Conservation (phyloP, 2,888 invertebrate species). For the Diarsia rubi region DNA sequence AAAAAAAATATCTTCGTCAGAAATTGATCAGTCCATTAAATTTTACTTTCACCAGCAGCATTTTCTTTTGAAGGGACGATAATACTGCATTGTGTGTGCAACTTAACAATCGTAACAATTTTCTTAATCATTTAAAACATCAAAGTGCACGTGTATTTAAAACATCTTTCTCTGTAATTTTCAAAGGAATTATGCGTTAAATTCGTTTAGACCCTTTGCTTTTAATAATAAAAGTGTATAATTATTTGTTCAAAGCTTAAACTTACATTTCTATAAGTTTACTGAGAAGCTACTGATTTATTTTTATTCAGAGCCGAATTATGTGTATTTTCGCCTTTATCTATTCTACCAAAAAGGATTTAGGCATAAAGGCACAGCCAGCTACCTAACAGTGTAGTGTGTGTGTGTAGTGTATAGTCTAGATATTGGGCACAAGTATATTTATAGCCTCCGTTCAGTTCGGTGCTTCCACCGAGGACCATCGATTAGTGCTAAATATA, state of each 20-base stretch:
- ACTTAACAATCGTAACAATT: not conserved
- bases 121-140: not conserved
- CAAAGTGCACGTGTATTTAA: not conserved
- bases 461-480: constrained; percentile 18
- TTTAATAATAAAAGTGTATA: not conserved
- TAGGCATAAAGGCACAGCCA: not conserved
- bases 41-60: not conserved
- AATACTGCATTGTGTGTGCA: not conserved
- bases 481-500: constrained; percentile 56
- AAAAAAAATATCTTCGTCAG: not conserved
- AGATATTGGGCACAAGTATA: not conserved
- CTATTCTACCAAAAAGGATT: not conserved
- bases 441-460: constrained; percentile 13
- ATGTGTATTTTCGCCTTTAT: not conserved
- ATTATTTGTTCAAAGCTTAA: not conserved
- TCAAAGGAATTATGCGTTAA: not conserved
- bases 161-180: not conserved
- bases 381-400: not conserved
- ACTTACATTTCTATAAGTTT: not conserved
- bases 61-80: not conserved
- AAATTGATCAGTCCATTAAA: not conserved
- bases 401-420: too few species aligned
- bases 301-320: too few species aligned
- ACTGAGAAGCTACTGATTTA: not conserved
- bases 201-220: not conserved